These are phyloP conservation scores for Actenoides lindsayi DNA, from an alignment of 2,113 vertebrate genomes.

Conservation along the genomic window DNA sequence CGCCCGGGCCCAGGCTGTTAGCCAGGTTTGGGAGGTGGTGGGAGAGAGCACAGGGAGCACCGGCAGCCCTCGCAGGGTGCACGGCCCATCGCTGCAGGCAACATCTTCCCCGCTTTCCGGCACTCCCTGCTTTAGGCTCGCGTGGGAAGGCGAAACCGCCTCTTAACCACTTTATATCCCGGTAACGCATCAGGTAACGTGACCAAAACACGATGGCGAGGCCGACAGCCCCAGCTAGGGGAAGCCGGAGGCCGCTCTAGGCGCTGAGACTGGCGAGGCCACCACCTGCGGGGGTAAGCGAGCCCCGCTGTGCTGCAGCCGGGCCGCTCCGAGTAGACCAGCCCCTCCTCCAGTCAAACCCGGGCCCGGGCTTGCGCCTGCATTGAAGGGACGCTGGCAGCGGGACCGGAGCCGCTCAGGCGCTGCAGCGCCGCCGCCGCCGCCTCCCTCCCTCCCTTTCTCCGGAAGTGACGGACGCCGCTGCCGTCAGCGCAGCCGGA, in stretches of 20 bases:
- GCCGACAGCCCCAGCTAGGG: too few species aligned
- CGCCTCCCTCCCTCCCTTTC: too few species aligned
- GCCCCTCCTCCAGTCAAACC: too few species aligned
- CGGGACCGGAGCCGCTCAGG: fast-evolving
- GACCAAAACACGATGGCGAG: fast-evolving
- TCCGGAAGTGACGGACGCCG: not conserved
- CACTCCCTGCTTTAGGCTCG: too few species aligned
- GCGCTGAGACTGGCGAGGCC: too few species aligned
- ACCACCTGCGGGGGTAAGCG: not conserved
- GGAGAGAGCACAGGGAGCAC: too few species aligned
- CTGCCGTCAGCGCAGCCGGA: slow-evolving; percentile 25
- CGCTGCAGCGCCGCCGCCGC: not conserved
- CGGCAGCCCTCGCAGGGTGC: fast-evolving
- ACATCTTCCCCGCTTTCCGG: not conserved
- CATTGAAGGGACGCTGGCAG: too few species aligned
- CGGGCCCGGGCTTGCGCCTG: not conserved
- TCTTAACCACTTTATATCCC: not conserved
- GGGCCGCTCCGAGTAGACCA: not conserved
- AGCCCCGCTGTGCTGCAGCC: not conserved
- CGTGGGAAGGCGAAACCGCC: not conserved
- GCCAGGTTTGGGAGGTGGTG: fast-evolving
- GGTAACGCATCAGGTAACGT: fast-evolving
- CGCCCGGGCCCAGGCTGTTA: not conserved
- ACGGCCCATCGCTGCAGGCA: fast-evolving
- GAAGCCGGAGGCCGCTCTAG: not conserved